These are phyloP conservation scores for Trematocara marginatum DNA, from an alignment of 2,113 vertebrate species.

Conservation along the genomic window DNA sequence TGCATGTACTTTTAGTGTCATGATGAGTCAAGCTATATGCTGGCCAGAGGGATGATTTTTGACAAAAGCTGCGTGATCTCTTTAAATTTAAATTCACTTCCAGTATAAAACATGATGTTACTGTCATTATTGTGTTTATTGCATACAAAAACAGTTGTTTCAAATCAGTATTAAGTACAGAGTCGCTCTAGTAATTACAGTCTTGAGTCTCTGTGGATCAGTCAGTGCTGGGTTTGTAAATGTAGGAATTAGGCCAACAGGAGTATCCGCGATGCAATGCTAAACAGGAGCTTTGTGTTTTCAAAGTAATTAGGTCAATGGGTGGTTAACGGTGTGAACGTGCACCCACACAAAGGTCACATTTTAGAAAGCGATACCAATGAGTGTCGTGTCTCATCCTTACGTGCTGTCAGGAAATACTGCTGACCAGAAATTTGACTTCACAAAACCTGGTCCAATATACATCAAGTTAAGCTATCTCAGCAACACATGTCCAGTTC, in stretches of 20 bases:
- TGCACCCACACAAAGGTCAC: conserved; percentile 20
- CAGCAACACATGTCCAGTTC: not conserved
- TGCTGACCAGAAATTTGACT: not conserved
- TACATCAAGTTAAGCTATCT: not conserved
- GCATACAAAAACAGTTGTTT: not conserved
- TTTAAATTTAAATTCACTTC: not conserved
- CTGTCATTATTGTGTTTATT: not conserved
- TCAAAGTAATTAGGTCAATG: conserved; percentile 56
- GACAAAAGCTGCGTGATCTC: not conserved
- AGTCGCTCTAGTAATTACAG: not conserved
- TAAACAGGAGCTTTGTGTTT: conserved; percentile 3
- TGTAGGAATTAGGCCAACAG: not conserved
- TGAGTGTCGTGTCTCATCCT: not conserved
- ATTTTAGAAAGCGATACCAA: conserved; percentile 42
- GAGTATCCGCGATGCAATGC: not conserved
- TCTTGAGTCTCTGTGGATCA: not conserved
- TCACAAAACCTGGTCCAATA: not conserved
- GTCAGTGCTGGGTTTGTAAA: not conserved
- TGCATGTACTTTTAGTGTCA: not conserved
- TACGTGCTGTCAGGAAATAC: not conserved
- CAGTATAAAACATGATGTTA: not conserved
- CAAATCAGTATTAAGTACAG: not conserved
- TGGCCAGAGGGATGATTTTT: not conserved
- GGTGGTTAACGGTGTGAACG: conserved; percentile 33
- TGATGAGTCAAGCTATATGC: not conserved